These are phyloP conservation scores for Oreocharis arfaki DNA, from an alignment of 2,113 vertebrate species.

Conservation along the genomic window DNA sequence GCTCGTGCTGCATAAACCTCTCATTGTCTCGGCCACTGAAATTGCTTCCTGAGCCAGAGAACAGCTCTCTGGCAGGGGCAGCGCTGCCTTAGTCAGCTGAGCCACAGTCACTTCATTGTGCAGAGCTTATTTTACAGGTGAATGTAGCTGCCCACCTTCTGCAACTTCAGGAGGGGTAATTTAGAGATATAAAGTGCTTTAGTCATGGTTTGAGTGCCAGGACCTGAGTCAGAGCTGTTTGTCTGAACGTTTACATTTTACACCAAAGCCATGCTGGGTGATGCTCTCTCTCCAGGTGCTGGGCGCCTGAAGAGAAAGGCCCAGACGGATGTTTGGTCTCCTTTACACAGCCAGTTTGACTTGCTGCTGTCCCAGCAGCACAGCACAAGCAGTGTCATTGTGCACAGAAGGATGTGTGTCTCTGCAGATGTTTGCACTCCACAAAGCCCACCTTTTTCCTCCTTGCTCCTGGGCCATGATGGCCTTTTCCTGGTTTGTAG, in stretches of 20 bases:
- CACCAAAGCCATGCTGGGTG: background rate
- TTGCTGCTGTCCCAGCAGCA: background rate
- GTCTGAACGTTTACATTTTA: background rate
- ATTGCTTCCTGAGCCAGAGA: background rate
- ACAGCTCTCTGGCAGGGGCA: background rate
- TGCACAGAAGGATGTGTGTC: background rate
- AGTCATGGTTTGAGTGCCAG: background rate
- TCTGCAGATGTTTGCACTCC: background rate
- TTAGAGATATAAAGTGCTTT: background rate
- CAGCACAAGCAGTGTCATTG: background rate
- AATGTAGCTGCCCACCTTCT: background rate
- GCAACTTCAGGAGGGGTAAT: background rate
- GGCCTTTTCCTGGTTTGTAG: background rate
- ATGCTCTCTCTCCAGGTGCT: too few species aligned
- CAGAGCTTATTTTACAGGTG: background rate
- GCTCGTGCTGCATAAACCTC: slow-evolving; percentile 12
- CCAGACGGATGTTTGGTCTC: background rate
- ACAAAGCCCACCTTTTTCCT: background rate
- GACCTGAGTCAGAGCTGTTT: background rate
- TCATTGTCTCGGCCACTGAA: background rate
- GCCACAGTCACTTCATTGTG: background rate
- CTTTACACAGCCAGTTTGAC: background rate
- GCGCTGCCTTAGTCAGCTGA: background rate
- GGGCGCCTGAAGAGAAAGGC: background rate
- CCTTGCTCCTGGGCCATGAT: background rate